phyloP scores from a whole-genome alignment of 2,888 invertebrate species.

The Hypsopygia costalis region DNA sequence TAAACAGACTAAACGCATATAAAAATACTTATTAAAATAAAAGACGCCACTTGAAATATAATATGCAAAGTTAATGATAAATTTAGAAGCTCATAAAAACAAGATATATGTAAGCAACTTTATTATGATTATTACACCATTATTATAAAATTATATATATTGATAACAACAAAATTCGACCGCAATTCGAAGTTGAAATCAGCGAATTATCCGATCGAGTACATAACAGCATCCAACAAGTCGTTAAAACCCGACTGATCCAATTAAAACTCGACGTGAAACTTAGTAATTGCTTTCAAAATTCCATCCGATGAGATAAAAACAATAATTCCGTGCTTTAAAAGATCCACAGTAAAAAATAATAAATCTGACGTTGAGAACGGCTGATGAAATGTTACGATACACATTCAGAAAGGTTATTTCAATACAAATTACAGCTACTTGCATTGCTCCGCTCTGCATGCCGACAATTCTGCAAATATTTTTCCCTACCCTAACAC shows the following conservation, averaged over 20 bases:
- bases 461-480: conserved; percentile 77
- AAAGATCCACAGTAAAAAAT: conserved; percentile 70
- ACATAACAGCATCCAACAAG: conserved; percentile 48
- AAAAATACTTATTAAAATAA: too few relatives aligned
- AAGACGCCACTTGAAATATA: too few relatives aligned
- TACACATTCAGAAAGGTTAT: conserved; percentile 74
- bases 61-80: too few relatives aligned
- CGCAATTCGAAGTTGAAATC: conserved; percentile 21
- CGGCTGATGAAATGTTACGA: conserved; percentile 72
- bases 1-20: too few relatives aligned
- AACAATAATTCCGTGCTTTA: conserved; percentile 78
- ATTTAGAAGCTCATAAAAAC: too few relatives aligned
- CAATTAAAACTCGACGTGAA: conserved; percentile 72
- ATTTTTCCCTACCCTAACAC: conserved; percentile 40
- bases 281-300: conserved; percentile 77
- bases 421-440: conserved; percentile 79
- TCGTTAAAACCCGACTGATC: conserved; percentile 69
- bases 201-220: conserved; percentile 40
- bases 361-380: conserved; percentile 66
- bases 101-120: too few relatives aligned
- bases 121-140: too few relatives aligned
- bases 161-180: not conserved
- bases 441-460: conserved; percentile 68
- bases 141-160: not conserved
- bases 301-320: conserved; percentile 74